Base-by-base conservation (phyloP, 2,113 vertebrate genomes). In the Abramis brama region DNA sequence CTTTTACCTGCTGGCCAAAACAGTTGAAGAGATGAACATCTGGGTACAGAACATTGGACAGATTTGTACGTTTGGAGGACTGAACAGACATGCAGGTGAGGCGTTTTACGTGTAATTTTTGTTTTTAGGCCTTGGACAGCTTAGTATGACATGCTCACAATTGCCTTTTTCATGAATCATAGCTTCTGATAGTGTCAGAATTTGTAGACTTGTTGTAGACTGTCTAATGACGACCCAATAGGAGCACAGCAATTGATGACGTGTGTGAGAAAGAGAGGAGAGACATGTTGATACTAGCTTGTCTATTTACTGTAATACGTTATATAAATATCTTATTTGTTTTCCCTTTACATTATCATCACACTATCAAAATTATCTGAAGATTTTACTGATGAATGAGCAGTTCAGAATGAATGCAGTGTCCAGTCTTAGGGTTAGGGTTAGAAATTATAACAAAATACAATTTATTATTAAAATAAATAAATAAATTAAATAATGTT, bases 1-100 rank as follows among this genome's bases (percentile, higher is more conserved):
- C 77, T 99, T 98, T 91, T 99, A 99, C 92, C 95, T 99, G 91
- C 96, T 99, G 90, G 98, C 98, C 92, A 98, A 99, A 91, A 99
- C 97, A 0, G 96, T 98, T 88, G 97, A 97, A 86, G 98, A 99
- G 92, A 99, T 99, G 98, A 97, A 97, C 85, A 88, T 89, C 85
- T 99, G 98, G 98, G 96, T 99, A 88, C 95, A 91, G 30, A 96
- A 94, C 87, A 99, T 99, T 93, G 97, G 95, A 87, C 96, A 96
- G 81, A 97, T 99, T 87, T 99, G 97, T 88, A 97, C 97, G 86
- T 96, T 98, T 0, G 95, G 95, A 79, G 95, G 93, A 6, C 90
- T 95, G 64, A 95, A 97, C 86, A 96, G 96, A 33, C 92, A 91
- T 30, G 91, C 96, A 95, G 97, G 98, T 99, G 92, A 80, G 11